A percentile compares a stretch with the other conserved stretches of the same genome.
These are phyloP conservation scores for Mesocricetus auratus DNA, from an alignment of 2,113 vertebrate genomes.

Conservation along the genomic window DNA sequence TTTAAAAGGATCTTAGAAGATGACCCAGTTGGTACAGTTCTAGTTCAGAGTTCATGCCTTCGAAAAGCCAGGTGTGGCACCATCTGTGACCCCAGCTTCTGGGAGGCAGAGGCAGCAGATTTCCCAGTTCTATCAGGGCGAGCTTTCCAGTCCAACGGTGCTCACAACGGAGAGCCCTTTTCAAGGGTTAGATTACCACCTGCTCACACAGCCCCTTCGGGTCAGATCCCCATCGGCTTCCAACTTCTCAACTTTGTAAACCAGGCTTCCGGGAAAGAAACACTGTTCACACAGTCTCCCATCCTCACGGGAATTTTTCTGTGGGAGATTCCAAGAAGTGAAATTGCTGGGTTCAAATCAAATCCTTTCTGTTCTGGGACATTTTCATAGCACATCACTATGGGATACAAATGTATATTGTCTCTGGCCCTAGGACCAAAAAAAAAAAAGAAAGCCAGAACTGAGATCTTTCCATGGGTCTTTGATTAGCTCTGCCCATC, in stretches of 20 bases:
- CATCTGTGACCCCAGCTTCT: not conserved
- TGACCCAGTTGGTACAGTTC: not conserved
- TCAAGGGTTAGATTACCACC: not conserved
- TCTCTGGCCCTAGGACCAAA: constrained; percentile 46
- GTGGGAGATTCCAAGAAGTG: constrained; percentile 67
- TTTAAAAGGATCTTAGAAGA: not conserved
- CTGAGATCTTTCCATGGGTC: not conserved
- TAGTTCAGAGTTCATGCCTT: not conserved
- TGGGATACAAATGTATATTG: not conserved
- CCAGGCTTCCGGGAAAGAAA: not conserved
- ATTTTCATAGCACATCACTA: constrained; percentile 9
- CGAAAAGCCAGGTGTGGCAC: not conserved
- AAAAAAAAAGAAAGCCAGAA: not conserved
- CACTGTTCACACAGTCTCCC: not conserved
- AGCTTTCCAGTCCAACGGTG: not conserved
- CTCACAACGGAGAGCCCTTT: not conserved
- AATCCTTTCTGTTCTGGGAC: constrained; percentile 51
- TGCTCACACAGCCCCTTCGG: not conserved
- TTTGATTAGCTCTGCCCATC: not conserved
- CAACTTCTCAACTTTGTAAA: not conserved
- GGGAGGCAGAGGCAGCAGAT: not conserved
- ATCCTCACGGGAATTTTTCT: constrained; percentile 10
- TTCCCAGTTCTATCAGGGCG: not conserved
- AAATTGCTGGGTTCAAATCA: constrained; percentile 17
- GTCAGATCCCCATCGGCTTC: constrained; percentile 11